Evolutionary conservation across 2,113 vertebrate species (phyloP).

Genomic region (Boulengerochromis microlepis): DNA sequence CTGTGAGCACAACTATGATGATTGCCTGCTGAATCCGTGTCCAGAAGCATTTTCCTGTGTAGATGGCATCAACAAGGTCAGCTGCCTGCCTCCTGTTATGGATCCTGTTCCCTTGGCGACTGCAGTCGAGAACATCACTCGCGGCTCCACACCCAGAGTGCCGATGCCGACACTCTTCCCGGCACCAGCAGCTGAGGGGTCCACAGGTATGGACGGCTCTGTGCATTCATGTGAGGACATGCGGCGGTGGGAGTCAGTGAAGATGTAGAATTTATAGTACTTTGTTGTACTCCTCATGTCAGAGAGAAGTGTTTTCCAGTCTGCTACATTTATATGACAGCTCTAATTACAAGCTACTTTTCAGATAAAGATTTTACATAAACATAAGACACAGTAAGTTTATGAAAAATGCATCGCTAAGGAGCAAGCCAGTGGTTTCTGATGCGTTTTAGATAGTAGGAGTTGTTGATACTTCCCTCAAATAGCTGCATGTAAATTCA

Average conservation of each 20-base stretch:
- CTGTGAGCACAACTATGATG: conserved; percentile 81
- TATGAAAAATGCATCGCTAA: not conserved
- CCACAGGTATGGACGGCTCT: conserved; percentile 54
- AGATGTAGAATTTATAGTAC: not conserved
- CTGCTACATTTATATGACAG: not conserved
- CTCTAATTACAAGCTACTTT: not conserved
- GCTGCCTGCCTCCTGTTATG: conserved; percentile 64
- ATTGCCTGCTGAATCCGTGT: conserved; percentile 77
- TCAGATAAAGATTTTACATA: not conserved
- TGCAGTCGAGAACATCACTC: conserved; percentile 31
- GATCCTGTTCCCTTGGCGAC: conserved; percentile 43
- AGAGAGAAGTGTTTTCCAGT: not conserved
- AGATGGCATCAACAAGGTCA: conserved; percentile 80
- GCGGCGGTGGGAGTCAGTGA: not conserved
- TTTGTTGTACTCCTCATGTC: not conserved
- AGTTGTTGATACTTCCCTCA: not conserved
- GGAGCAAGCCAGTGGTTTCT: not conserved
- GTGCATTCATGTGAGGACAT: not conserved
- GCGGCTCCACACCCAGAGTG: conserved; percentile 23
- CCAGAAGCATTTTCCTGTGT: conserved; percentile 73
- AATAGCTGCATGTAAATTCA: not conserved
- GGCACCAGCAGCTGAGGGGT: not conserved
- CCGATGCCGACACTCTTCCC: not conserved
- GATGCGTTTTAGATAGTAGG: not conserved
- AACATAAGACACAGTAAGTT: not conserved